A percentile compares a stretch with the other conserved stretches of the same genome.
Conservation (phyloP, 2,113 vertebrate species). For the Elephantulus edwardii region DNA sequence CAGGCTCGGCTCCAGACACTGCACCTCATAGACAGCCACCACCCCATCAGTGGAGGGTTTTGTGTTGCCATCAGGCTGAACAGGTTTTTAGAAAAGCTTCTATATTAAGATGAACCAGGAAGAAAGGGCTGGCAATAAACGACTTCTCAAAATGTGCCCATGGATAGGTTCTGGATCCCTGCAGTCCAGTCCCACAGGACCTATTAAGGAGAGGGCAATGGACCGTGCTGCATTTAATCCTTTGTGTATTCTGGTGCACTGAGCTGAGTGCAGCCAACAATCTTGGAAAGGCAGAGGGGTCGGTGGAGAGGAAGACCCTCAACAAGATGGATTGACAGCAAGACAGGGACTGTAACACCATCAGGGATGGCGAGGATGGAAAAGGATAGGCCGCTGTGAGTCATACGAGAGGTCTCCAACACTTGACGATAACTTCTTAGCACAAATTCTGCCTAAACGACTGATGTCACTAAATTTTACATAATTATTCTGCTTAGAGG, state of each 20-base stretch:
- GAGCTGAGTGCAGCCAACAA: not conserved
- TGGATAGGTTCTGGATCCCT: not conserved
- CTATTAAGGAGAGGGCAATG: not conserved
- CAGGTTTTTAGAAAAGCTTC: not conserved
- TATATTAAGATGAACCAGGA: not conserved
- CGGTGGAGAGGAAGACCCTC: too few relatives aligned
- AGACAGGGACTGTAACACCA: too few relatives aligned
- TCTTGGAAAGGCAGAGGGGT: too few relatives aligned
- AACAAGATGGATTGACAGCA: too few relatives aligned
- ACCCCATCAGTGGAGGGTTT: not conserved
- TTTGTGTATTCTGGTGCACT: not conserved
- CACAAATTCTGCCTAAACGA: not conserved
- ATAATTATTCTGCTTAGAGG: not conserved
- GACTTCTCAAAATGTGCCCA: not conserved
- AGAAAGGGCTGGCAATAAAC: not conserved
- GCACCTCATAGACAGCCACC: not conserved
- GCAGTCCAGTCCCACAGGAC: not conserved
- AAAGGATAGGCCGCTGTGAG: too few relatives aligned
- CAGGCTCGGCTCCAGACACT: not conserved
- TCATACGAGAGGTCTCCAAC: too few relatives aligned
- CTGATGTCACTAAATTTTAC: conserved; percentile 7
- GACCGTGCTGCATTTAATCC: not conserved
- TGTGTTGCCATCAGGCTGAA: not conserved
- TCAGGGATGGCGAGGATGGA: too few relatives aligned
- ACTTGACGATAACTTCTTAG: not conserved